Evolutionary conservation across 2,888 invertebrate species (phyloP).

Genomic region (Euplexia lucipara): DNA sequence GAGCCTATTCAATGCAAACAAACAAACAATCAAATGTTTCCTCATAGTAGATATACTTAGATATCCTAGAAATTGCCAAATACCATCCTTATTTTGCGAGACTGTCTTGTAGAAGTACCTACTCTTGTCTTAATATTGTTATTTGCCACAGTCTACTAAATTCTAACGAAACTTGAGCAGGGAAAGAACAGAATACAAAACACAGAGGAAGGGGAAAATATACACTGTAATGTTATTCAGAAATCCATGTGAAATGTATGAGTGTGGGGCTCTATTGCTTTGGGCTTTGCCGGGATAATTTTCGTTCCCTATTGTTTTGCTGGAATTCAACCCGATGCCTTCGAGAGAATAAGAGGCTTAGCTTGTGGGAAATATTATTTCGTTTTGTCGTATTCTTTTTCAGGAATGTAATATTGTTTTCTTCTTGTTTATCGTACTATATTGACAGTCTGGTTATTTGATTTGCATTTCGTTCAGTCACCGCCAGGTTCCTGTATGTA

Average conservation of each 20-base stretch:
- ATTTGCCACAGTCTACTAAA: slow-evolving; percentile 59
- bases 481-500: background rate
- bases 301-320: slow-evolving; percentile 71
- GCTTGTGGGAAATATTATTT: slow-evolving; percentile 65
- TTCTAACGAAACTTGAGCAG: slow-evolving; percentile 18
- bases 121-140: slow-evolving; percentile 33
- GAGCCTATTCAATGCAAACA: too few species aligned
- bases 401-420: slow-evolving; percentile 49
- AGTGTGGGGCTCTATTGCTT: slow-evolving; percentile 65
- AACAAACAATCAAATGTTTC: too few species aligned
- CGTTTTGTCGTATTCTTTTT: slow-evolving; percentile 52
- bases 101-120: slow-evolving; percentile 23
- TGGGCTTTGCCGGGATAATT: slow-evolving; percentile 73
- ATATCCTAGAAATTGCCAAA: too few species aligned
- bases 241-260: slow-evolving; percentile 68
- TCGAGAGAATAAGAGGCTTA: slow-evolving; percentile 71
- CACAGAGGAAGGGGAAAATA: slow-evolving; percentile 40
- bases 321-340: slow-evolving; percentile 68
- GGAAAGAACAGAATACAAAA: slow-evolving; percentile 53
- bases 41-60: too few species aligned
- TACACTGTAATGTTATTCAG: slow-evolving; percentile 66
- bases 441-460: slow-evolving; percentile 13
- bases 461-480: slow-evolving; percentile 17
- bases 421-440: slow-evolving; percentile 30
- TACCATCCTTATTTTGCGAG: slow-evolving; percentile 23